Conservation (phyloP, 2,113 vertebrate species). For the Copsychus sechellarum region DNA sequence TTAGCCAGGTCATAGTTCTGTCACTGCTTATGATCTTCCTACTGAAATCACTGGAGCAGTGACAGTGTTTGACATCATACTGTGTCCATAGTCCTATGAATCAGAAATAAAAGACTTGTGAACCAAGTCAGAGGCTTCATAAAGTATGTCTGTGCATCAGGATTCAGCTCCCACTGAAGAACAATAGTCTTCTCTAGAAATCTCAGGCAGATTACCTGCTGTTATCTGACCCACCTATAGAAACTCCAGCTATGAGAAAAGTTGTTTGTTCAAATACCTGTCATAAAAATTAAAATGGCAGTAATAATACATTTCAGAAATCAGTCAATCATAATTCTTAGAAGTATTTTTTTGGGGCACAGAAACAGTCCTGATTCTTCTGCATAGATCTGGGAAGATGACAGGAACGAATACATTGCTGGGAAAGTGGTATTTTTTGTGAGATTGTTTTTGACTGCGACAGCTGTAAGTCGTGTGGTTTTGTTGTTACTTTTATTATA, state of each 20-base stretch:
- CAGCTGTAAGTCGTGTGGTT: background rate
- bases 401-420: background rate
- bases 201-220: background rate
- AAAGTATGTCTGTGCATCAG: fast-evolving
- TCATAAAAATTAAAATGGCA: background rate
- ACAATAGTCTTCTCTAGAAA: background rate
- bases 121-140: background rate
- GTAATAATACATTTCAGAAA: background rate
- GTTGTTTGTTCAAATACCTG: background rate
- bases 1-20: background rate
- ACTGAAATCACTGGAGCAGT: background rate
- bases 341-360: background rate
- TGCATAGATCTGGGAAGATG: background rate
- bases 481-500: background rate
- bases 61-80: background rate
- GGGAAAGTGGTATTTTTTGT: background rate
- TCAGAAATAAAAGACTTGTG: background rate
- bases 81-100: background rate
- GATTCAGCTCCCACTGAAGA: background rate
- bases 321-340: background rate
- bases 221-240: background rate
- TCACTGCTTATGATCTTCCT: background rate
- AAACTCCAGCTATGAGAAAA: background rate
- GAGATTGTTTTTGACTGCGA: background rate
- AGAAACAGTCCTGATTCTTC: background rate